These are phyloP conservation scores for Intellagama lesueurii DNA, from an alignment of 2,797 vertebrate species.

Conservation along the genomic window DNA sequence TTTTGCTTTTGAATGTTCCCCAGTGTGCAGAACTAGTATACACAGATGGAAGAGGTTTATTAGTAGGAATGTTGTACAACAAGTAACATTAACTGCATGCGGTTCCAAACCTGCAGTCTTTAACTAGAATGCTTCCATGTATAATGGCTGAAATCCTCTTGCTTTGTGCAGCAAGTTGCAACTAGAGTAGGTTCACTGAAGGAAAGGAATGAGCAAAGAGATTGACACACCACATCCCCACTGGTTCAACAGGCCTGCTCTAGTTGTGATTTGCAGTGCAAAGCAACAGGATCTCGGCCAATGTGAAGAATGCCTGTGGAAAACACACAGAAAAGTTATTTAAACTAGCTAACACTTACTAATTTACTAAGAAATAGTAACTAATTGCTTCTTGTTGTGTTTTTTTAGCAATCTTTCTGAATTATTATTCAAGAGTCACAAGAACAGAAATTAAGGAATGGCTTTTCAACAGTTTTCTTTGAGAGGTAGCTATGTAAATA, in stretches of 20 bases:
- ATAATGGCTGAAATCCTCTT: no score
- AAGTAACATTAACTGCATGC: neutral
- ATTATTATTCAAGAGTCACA: conserved; percentile 31
- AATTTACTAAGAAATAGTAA: no score
- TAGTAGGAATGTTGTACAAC: neutral
- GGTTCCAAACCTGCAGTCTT: neutral
- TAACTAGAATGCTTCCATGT: neutral
- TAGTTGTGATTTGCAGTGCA: no score
- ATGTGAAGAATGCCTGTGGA: neutral
- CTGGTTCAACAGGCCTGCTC: no score
- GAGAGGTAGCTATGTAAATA: conserved; percentile 79
- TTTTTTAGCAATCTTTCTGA: neutral
- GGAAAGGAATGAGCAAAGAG: no score
- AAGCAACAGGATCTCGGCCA: neutral
- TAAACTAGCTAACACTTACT: no score
- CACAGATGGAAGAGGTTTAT: neutral
- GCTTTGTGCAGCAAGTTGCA: no score
- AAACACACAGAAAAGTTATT: neutral
- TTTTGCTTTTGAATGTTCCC: neutral
- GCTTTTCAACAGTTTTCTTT: conserved; percentile 53
- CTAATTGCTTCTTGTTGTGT: neutral
- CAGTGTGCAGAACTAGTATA: neutral
- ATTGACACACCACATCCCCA: no score
- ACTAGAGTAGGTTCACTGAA: no score
- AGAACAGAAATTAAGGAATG: conserved; percentile 62